Conservation (phyloP, 2,113 vertebrate genomes). For the Pyrgilauda ruficollis region DNA sequence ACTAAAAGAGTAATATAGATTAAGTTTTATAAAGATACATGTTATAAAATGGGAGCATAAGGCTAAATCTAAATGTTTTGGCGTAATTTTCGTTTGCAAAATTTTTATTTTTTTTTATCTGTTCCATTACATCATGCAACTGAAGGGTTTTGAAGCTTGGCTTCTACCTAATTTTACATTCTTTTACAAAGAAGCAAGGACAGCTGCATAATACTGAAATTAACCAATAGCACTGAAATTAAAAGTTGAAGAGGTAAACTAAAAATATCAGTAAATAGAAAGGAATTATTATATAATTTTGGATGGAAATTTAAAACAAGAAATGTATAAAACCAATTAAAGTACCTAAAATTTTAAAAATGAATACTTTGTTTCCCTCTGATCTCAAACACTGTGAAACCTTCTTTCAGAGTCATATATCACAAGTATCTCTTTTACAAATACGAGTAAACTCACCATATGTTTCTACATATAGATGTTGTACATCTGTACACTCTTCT, state of each 20-base stretch:
- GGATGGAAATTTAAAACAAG: not conserved
- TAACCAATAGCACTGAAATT: not conserved
- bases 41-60: not conserved
- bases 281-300: not conserved
- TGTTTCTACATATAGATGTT: too few relatives aligned
- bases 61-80: not conserved
- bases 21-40: not conserved
- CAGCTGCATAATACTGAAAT: not conserved
- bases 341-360: not conserved
- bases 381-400: not conserved
- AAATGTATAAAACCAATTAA: not conserved
- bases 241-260: not conserved
- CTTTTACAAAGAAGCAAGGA: not conserved
- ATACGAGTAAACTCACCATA: not conserved
- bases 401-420: not conserved
- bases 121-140: fast-evolving
- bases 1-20: not conserved
- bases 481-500: not conserved
- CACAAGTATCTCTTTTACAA: not conserved
- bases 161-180: not conserved
- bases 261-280: not conserved
- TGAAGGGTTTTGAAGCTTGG: not conserved
- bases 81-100: not conserved
- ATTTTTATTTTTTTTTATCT: not conserved
- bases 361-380: not conserved